Evolutionary conservation across 1,140 invertebrate species (phyloP), one percentile per base, ranked within the genome.

Genomic region (Ditylenchus dipsaci): DNA sequence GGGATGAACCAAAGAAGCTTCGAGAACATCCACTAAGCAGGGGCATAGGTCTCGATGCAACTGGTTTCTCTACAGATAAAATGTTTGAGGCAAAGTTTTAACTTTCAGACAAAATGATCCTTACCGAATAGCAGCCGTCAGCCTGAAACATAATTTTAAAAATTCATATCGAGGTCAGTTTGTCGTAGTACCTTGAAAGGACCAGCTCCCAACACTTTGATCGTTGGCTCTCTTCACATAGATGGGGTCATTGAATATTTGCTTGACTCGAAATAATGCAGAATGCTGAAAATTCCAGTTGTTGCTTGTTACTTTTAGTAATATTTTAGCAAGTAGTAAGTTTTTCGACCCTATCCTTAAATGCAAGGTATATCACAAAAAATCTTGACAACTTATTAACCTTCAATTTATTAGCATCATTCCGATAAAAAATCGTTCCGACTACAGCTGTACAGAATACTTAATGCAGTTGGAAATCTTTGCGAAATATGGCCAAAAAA

Each of bases 1-100:
- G 83, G 91, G 91, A 85, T 93, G 90, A 80, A 90, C 89, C 42
- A 94, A 85, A 82, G 91, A 94, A 19, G 90, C 89, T 85, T 92
- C 90, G 26, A 95, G 84, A 42, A 95, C 84, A 45, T 88, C 87
- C 9, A 95, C 91, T 65, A 95, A 83, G 90, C 89, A 27, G 88
- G 87, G 60, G 89, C 90, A 85, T 94, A 90, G 66, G 90, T 88
- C 82, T 93, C 90, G 27, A 93, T 89, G 43, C 89, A 91, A 0
- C 88, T 88, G 1, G 91, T 92, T 84, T 94, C 91, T 74, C 91
- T 91, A 75, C 21, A 84, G 75, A 64, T 27, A 23, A 56, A 68
- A 3, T 65, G 0, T 26, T 61, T 42, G 53, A 61, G 45, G 53
- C 30, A n/a, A n/a, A n/a, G 33, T 38, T 38, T 38, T 38, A 38